These are phyloP conservation scores for Emydura subglobosa DNA, from an alignment of 2,113 vertebrate species.

Conservation along the genomic window DNA sequence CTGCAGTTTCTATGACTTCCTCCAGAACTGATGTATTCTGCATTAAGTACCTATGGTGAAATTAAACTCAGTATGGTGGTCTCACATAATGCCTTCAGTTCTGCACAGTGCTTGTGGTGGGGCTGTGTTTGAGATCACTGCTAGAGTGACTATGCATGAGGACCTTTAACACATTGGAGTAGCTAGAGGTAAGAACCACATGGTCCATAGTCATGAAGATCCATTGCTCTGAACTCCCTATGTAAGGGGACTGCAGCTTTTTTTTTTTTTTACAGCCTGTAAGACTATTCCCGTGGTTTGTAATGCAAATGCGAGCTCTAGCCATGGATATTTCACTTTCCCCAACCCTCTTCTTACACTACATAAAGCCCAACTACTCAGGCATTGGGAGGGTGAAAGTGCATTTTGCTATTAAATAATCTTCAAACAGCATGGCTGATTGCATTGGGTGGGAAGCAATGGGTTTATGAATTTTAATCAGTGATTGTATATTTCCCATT, in stretches of 20 bases:
- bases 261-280: not conserved
- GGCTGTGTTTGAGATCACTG: not conserved
- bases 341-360: not conserved
- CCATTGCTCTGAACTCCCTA: not conserved
- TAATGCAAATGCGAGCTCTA: not conserved
- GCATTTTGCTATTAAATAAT: not conserved
- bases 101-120: not conserved
- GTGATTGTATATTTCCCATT: no score
- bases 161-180: not conserved
- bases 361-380: not conserved
- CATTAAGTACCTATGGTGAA: not conserved
- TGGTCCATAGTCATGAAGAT: not conserved
- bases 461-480: not conserved
- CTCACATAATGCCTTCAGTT: not conserved
- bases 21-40: fast-evolving
- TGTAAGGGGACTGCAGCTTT: not conserved
- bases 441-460: not conserved
- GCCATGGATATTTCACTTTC: not conserved
- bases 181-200: not conserved
- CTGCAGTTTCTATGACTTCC: not conserved
- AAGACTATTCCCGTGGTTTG: not conserved
- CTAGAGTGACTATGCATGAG: not conserved
- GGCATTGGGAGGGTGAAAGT: not conserved
- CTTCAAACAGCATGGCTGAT: not conserved
- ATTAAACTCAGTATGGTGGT: not conserved